phyloP scores from a whole-genome alignment of 2,113 vertebrate genomes.

The Athene noctua region DNA sequence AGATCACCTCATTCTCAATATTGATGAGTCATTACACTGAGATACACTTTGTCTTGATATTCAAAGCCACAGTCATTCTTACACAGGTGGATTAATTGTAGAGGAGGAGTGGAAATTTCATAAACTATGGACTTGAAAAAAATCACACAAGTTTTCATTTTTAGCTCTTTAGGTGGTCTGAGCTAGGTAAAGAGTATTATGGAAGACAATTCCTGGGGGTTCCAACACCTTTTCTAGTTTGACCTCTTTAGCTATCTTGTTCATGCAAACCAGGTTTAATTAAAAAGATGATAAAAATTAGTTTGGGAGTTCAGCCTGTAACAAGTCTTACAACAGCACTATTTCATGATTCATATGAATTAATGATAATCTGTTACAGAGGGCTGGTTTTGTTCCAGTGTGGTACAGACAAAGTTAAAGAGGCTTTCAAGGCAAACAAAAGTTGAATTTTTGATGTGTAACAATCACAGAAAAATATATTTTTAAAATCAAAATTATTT shows the following conservation, averaged over 20 bases:
- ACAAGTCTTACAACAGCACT: not conserved
- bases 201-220: not conserved
- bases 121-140: not conserved
- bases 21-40: not conserved
- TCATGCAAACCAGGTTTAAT: not conserved
- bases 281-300: not conserved
- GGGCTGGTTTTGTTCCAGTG: not conserved
- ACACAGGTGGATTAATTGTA: not conserved
- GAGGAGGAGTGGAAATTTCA: not conserved
- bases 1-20: not conserved
- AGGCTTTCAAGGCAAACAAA: not conserved
- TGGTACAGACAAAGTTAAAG: not conserved
- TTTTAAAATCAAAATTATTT: not conserved
- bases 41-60: not conserved
- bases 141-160: not conserved
- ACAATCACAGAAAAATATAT: not conserved
- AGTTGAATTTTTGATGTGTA: not conserved
- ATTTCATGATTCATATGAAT: not conserved
- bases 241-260: not conserved
- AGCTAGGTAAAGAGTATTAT: not conserved
- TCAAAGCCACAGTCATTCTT: not conserved
- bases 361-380: not conserved
- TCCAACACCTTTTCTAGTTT: not conserved
- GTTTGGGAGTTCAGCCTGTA: not conserved
- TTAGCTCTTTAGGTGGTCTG: not conserved